A percentile compares a stretch with the other conserved stretches of the same genome.
Evolutionary conservation across 2,113 vertebrate species (phyloP).

Genomic region (Gobius niger): DNA sequence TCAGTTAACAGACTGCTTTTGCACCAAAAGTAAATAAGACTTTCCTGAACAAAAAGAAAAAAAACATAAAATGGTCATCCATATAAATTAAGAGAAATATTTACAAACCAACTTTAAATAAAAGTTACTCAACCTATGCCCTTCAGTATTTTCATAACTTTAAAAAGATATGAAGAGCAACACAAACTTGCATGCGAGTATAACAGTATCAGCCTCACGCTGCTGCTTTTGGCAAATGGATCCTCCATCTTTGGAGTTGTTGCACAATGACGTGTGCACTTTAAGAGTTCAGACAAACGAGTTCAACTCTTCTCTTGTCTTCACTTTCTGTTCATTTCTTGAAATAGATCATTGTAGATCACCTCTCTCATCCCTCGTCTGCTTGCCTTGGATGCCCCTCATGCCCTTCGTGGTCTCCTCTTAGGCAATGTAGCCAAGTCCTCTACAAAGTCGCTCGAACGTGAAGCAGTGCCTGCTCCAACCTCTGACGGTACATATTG

Average conservation of each 20-base stretch:
- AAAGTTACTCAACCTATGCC: conserved; percentile 53
- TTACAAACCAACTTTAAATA: conserved; percentile 76
- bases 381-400: conserved; percentile 3
- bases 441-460: conserved; percentile 76
- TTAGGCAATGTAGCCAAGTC: not conserved
- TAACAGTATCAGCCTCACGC: conserved; percentile 15
- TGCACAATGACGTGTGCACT: conserved; percentile 13
- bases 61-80: conserved; percentile 59
- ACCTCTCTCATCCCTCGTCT: not conserved
- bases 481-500: conserved; percentile 80
- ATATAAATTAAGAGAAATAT: conserved; percentile 79
- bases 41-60: not conserved
- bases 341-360: not conserved
- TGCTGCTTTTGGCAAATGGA: conserved; percentile 60
- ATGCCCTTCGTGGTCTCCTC: conserved; percentile 19
- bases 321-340: not conserved
- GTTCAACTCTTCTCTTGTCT: conserved; percentile 12
- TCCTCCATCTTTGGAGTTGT: conserved; percentile 57
- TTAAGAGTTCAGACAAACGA: not conserved
- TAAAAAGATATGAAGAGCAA: conserved; percentile 23
- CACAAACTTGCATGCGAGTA: conserved; percentile 32
- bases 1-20: conserved; percentile 33
- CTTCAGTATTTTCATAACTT: conserved; percentile 62
- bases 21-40: conserved; percentile 57
- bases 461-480: conserved; percentile 84